Base-by-base conservation (phyloP, 2,888 invertebrate genomes). In the Diadegma fenestrale region DNA sequence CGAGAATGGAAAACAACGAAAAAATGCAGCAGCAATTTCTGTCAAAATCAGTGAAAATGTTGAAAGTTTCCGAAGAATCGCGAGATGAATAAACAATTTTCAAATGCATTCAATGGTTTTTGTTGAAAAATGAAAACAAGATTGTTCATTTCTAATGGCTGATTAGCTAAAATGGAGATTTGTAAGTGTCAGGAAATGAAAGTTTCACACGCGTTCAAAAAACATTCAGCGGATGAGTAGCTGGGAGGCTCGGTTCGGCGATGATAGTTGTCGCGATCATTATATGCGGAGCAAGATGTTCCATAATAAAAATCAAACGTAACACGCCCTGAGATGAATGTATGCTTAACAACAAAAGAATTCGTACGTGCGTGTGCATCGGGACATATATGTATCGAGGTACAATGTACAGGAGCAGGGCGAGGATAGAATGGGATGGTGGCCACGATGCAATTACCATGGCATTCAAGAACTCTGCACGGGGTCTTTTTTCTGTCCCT, bases 391-490 rank as follows among this genome's bases (percentile, higher is more conserved):
- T 19, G 19, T 51, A 54, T 71, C 48, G 54, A 14, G 33, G 33
- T 12, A 64, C 8, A 75, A 37, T 64, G 80, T 45, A 61, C 30
- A 45, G 43, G 43, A 4, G 61, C 37, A 30, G 45, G 30, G n/a
- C n/a, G 69, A 69, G 5, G 26, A 12, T 58, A 86, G 86, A 88
- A 86, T 86, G 83, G 81, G 69, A 75, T 64, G 66, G 79, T 81
- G 80, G 84, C 79, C 79, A 80, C 85, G 87, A 82, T 84, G 87
- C 88, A 88, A 88, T 88, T 88, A 88, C 85, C 76, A 41, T 48
- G 78, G 85, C 69, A 88, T 88, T 88, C 85, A 88, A 63, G 69
- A 66, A 73, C 78, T 90, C 90, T 88, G 90, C 91, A 89, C 90
- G 91, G 88, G 88, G 87, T 80, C 87, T 78, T 45, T 64, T 66